Evolutionary conservation across 2,797 vertebrate genomes (phyloP), one percentile per base, ranked within the genome.

Genomic region (Dendrocincla fuliginosa): DNA sequence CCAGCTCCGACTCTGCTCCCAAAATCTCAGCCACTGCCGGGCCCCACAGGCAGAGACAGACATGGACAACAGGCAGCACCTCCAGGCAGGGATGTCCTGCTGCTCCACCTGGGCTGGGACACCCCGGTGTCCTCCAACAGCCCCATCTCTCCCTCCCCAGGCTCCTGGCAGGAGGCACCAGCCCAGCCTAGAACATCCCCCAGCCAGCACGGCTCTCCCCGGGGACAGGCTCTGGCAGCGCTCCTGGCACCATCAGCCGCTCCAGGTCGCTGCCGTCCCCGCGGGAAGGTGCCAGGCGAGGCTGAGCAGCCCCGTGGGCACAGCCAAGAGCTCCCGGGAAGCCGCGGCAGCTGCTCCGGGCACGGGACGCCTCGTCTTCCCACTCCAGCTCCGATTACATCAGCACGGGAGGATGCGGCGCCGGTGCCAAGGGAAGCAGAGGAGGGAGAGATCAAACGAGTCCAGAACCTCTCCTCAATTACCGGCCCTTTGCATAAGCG

Each of bases 391-490:
- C 44, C 11, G 68, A 13, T 92, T 46, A 46, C 96, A 95, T 89
- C 97, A 94, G 95, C 90, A 12, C 14, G 8, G 83, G 94, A 96
- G 94, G 97, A 93, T 68, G 91, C 77, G 4, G 88, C 76, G 42
- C 24, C 57, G 0, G 56, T 61, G 96, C 96, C 96, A 89, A 94
- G 96, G 95, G 90, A 94, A 95, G 94, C 84, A 56, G 79, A 88
- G 71, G 44, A 89, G 81, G 92, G 84, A 96, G 81, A 93, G 84
- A 97, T 87, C 87, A 92, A 95, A 95, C 2, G 63, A 82, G 59
- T 24, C 47, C 3, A 35, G 23, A 91, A 63, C 44, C 87, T 83
- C 90, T 89, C 79, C 87, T 56, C 70, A 23, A 10, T 67, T 32
- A 53, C 73, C 87, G 37, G 46, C 70, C 23, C 6, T 85, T 92